A percentile compares a stretch with the other conserved stretches of the same genome.
Conservation (phyloP, 2,797 vertebrate genomes). For the Halcyon smyrnensis region DNA sequence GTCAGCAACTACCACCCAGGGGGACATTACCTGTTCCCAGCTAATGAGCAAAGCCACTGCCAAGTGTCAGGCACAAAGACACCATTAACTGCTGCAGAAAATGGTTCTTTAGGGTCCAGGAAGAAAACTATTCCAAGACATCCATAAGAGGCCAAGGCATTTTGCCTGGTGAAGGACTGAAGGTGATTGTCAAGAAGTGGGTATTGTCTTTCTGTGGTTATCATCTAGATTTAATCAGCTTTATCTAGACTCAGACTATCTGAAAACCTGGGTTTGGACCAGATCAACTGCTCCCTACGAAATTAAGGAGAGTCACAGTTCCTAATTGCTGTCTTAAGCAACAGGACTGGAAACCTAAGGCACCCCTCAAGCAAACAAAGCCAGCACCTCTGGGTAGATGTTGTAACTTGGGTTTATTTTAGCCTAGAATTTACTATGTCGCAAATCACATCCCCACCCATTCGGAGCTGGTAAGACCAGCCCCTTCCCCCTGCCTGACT, state of each 20-base stretch:
- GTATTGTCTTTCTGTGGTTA: background rate
- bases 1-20: slow-evolving; percentile 13
- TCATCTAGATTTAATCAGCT: background rate
- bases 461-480: background rate
- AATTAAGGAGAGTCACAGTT: background rate
- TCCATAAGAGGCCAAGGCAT: background rate
- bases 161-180: background rate
- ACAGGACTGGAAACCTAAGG: background rate
- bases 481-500: background rate
- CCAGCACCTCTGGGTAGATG: background rate
- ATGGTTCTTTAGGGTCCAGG: background rate
- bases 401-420: slow-evolving; percentile 10
- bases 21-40: slow-evolving; percentile 27
- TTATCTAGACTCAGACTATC: background rate
- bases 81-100: background rate
- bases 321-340: slow-evolving; percentile 11
- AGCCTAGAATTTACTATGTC: background rate
- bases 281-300: background rate
- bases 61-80: background rate
- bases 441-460: slow-evolving; percentile 33
- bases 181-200: background rate
- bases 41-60: background rate
- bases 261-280: background rate
- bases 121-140: background rate
- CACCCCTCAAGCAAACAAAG: background rate